Evolutionary conservation across 2,888 invertebrate species (phyloP).

Genomic region (Agrotis puta): DNA sequence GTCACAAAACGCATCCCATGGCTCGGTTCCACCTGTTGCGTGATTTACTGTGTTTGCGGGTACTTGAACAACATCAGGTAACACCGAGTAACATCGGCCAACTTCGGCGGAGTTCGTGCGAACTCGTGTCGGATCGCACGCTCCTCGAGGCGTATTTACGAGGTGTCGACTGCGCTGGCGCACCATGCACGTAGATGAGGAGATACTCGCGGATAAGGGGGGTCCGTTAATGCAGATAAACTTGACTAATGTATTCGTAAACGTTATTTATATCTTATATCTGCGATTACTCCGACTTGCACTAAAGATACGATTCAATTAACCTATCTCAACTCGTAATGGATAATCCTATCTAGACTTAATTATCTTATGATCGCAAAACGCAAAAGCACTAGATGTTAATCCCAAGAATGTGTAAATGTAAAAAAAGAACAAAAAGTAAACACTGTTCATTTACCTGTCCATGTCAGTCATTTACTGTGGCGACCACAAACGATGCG

Average conservation of each 20-base stretch:
- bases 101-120: slow-evolving; percentile 45
- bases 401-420: background rate
- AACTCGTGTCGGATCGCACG: slow-evolving; percentile 50
- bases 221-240: slow-evolving; percentile 47
- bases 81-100: slow-evolving; percentile 29
- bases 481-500: slow-evolving; percentile 55
- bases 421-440: slow-evolving; percentile 28
- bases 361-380: background rate
- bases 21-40: slow-evolving; percentile 54
- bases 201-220: slow-evolving; percentile 43
- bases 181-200: slow-evolving; percentile 50
- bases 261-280: slow-evolving; percentile 28
- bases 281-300: slow-evolving; percentile 14
- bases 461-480: slow-evolving; percentile 46
- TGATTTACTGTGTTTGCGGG: slow-evolving; percentile 49
- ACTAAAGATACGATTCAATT: slow-evolving; percentile 15
- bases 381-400: background rate
- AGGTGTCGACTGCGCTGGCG: slow-evolving; percentile 58
- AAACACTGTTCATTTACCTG: slow-evolving; percentile 29
- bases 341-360: background rate
- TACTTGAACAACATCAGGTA: slow-evolving; percentile 33
- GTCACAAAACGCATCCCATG: slow-evolving; percentile 10
- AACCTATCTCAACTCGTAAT: background rate
- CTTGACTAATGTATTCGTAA: slow-evolving; percentile 32
- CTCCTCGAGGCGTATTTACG: slow-evolving; percentile 57